Base-by-base conservation (phyloP, 2,797 vertebrate genomes). In the Kryptolebias ocellatus region DNA sequence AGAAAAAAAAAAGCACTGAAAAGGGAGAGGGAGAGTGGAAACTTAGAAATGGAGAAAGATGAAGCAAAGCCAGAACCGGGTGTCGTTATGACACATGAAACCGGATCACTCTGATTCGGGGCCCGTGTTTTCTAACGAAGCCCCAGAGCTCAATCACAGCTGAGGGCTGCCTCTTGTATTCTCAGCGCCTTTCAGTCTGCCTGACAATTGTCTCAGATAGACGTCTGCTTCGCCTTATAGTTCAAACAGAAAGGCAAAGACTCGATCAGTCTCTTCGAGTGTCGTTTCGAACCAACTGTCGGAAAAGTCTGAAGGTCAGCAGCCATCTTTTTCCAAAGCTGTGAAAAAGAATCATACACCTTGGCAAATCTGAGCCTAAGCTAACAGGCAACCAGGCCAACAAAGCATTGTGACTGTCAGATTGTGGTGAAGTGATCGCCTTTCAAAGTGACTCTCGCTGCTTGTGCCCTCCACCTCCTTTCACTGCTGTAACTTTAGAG, bases 401-500 rank as follows among this genome's bases (percentile, higher is more conserved):
- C 86, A 89, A 83, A 90, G 87, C 74, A 68, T 79, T 83, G 83
- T 80, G 83, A 76, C 79, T 76, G 83, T 88, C 74, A 84, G 84
- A 71, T 73, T 86, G 85, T 78, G 81, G 74, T 79, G 77, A 84
- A 78, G 74, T 70, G 84, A 90, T 89, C 76, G 31, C 78, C 85
- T 90, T 91, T 92, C 89, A 92, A 87, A 90, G 88, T 91, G 86
- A 92, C 89, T 90, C 87, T 90, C 76, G 57, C 86, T 90, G 83
- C 70, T 61, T 83, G 73, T 83, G 81, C 68, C 88, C 83, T 89
- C 81, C 76, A 79, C 76, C 84, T 86, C 81, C 84, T 84, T 83
- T 65, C 68, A 69, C 83, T 76, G 74, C 46, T 88, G 91, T 91
- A 92, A 92, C 88, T 69, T 74, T 84, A 92, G 89, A 90, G 68